Base-by-base conservation (phyloP, 2,113 vertebrate genomes). In the Chelonoidis abingdonii region DNA sequence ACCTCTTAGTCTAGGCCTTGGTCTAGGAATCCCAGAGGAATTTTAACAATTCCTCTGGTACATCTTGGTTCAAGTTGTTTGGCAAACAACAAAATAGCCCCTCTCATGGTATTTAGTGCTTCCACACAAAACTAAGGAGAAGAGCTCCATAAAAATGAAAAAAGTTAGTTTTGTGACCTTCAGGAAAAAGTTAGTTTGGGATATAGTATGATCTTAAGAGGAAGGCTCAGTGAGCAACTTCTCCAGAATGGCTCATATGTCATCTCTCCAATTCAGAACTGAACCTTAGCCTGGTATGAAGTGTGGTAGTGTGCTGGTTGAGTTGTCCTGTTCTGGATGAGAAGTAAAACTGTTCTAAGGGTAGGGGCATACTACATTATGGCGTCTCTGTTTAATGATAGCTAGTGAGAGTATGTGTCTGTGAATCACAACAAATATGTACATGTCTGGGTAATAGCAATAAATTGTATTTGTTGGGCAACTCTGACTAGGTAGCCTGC, bases 1-100 rank as follows among this genome's bases (percentile, higher is more conserved):
- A 89, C 49, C 52, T 88, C 91, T 94, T 89, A 89, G 62, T 83
- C 57, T 93, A n/a, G 83, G 53, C 92, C 86, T 80, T 25, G 57
- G 13, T 86, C 87, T 69, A 62, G 41, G 89, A 92, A 25, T 65
- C 35, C 72, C 56, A 7, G 24, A 31, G 80, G 50, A 57, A 59
- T 86, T 94, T 93, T 49, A 47, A 83, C 29, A 81, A 27, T n/a
- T n/a, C 65, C n/a, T n/a, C 65, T n/a, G 65, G 35, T 69, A 69
- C 65, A 4, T 21, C 35, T 35, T 69, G 31, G 62, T 35, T 65
- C 31, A 65, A 65, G 62, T 17, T 65, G 14, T 69, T 69, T 69
- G 35, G 17, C 35, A 69, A 69, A n/a, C 65, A 69, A 69, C 65
- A 69, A 69, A 38, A 35, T 38, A 38, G 35, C 35, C 17, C 35